phyloP scores from a whole-genome alignment of 2,113 vertebrate genomes.

The Gopherus flavomarginatus region DNA sequence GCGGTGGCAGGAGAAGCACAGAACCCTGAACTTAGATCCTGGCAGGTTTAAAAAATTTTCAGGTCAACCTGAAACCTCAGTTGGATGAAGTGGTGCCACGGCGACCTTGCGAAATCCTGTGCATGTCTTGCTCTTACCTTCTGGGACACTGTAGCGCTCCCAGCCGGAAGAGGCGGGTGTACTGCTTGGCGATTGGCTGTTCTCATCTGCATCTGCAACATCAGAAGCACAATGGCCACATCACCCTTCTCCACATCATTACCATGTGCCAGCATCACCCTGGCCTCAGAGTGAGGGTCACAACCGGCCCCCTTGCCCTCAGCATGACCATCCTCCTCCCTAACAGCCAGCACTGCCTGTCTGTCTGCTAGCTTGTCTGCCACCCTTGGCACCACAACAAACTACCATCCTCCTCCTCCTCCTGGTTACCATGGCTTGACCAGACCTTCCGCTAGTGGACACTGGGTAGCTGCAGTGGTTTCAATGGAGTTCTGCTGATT shows the following conservation, averaged over 20 bases:
- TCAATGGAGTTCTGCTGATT: not conserved
- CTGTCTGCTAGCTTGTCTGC: not conserved
- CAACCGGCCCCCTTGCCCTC: not conserved
- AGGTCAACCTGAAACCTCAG: not conserved
- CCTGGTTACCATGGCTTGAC: not conserved
- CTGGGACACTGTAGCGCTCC: constrained; percentile 78
- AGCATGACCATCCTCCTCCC: not conserved
- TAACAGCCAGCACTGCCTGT: not conserved
- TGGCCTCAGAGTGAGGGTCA: not conserved
- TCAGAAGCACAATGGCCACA: not conserved
- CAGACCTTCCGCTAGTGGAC: not conserved
- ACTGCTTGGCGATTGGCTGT: constrained; percentile 66
- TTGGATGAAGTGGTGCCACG: not conserved
- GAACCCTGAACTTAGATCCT: not conserved
- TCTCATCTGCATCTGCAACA: constrained; percentile 79
- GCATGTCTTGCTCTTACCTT: constrained; percentile 72
- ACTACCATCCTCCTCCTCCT: no score
- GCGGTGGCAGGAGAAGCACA: not conserved
- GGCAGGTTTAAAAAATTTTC: not conserved
- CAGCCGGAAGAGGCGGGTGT: constrained; percentile 70
- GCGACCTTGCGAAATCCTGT: not conserved
- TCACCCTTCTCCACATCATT: accelerated
- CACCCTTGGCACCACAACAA: no score
- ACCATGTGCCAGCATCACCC: accelerated
- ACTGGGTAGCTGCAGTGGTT: not conserved